Evolutionary conservation across 1,140 invertebrate genomes (phyloP), one percentile per base, ranked within the genome.

Genomic region (Drosophila ironensis): DNA sequence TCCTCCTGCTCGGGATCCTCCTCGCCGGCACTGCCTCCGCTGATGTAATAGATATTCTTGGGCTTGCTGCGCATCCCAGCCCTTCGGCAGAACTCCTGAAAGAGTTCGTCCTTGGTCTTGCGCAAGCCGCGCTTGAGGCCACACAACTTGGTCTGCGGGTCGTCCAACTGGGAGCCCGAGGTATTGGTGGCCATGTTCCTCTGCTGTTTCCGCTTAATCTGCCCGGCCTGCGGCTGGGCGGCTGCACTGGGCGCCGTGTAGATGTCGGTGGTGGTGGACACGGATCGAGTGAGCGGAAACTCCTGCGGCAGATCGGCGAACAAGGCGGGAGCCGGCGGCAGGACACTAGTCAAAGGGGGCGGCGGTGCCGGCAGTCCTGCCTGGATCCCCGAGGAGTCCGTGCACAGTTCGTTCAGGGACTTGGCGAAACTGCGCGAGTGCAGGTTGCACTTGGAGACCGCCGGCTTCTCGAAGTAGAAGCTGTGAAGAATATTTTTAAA

Each of bases 101-200:
- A 90, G 0, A 90, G 66, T 28, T 90, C 88, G 41, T 90, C 88
- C 52, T 90, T 90, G 40, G 84, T 89, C 50, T 90, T 89, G 7
- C 84, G 72, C 44, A 90, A 44, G 0, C 84, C 84, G 1, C 84
- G 70, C 53, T 84, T 90, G 0, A 89, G 35, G 9, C 88, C 87
- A 14, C 88, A 84, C 1, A 90, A 40, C 0, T 78, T 64, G 19
- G 82, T 40, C 41, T 70, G 63, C n/a, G n/a, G n/a, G 4, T 60
- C 37, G 48, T 64, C 59, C 12, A 57, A 24, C 11, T 56, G 42
- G 2, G 20, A 2, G 4, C 33, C 28, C 14, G 20, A 52, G 22
- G 75, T 86, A 8, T 88, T 88, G 30, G 76, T 74, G 27, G 76
- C 76, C 69, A 76, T 80, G 30, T 77, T 80, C 12, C 74, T 54